A percentile compares a stretch with the other conserved stretches of the same genome.
Evolutionary conservation across 2,888 invertebrate genomes (phyloP).

Genomic region (Drosophila suboccidentalis): DNA sequence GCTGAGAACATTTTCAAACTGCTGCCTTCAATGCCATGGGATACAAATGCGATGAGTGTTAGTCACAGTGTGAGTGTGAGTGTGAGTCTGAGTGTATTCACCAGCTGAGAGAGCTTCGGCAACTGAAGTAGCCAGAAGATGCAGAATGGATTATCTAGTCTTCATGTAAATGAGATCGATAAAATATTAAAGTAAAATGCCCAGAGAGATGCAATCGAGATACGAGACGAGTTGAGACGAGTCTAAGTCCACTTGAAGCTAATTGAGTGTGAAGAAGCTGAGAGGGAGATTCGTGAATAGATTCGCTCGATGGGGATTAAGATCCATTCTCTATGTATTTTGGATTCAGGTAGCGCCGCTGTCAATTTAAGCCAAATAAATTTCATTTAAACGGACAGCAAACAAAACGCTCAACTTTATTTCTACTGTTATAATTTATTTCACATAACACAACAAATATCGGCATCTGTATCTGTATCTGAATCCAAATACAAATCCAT

Average conservation of each 20-base stretch:
- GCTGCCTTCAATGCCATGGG: slow-evolving; percentile 64
- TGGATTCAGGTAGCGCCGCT: slow-evolving; percentile 62
- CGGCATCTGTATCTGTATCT: slow-evolving; percentile 11
- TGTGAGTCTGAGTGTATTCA: slow-evolving; percentile 32
- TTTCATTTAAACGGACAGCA: slow-evolving; percentile 69
- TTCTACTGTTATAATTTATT: slow-evolving; percentile 81
- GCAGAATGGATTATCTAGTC: slow-evolving; percentile 47
- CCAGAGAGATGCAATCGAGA: slow-evolving; percentile 59
- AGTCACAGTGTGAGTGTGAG: slow-evolving; percentile 2
- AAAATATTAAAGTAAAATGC: slow-evolving; percentile 73
- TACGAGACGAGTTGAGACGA: slow-evolving; percentile 39
- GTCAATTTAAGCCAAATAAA: slow-evolving; percentile 67
- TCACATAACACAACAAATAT: slow-evolving; percentile 43
- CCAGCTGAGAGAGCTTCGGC: slow-evolving; percentile 45
- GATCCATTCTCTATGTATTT: slow-evolving; percentile 1
- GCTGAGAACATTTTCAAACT: slow-evolving; percentile 77
- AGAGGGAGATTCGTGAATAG: slow-evolving; percentile 12
- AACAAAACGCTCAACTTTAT: slow-evolving; percentile 76
- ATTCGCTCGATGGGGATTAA: slow-evolving; percentile 18
- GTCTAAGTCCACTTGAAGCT: slow-evolving; percentile 45
- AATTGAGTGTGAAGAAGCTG: slow-evolving; percentile 80
- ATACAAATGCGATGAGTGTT: slow-evolving; percentile 38
- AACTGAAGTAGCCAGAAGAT: slow-evolving; percentile 59
- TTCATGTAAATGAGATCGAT: slow-evolving; percentile 77
- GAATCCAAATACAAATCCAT: slow-evolving; percentile 24